A percentile compares a stretch with the other conserved stretches of the same genome.
Evolutionary conservation across 2,113 vertebrate genomes (phyloP).

Genomic region (Thermophis baileyi): DNA sequence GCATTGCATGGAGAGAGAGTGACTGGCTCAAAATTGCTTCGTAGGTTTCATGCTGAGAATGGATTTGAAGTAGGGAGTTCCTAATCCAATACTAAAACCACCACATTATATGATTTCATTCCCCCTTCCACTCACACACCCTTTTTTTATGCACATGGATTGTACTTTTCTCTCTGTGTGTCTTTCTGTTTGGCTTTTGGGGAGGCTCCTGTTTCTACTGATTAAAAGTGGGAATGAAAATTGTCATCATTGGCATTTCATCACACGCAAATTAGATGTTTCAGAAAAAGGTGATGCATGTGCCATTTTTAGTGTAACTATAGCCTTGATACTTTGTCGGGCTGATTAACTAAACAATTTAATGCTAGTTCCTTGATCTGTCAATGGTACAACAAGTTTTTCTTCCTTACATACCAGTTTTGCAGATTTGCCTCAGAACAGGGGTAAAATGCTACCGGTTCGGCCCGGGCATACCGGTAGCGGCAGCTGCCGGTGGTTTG

Average conservation of each 20-base stretch:
- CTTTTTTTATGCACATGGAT: background rate
- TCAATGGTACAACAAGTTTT: background rate
- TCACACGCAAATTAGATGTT: slow-evolving; percentile 50
- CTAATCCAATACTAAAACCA: background rate
- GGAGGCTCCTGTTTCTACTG: slow-evolving; percentile 66
- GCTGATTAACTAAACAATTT: slow-evolving; percentile 59
- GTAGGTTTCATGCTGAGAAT: background rate
- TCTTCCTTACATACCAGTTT: background rate
- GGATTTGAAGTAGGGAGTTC: background rate
- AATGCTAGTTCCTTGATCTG: slow-evolving; percentile 41
- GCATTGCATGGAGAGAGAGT: background rate
- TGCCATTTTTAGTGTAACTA: slow-evolving; percentile 66
- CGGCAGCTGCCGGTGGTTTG: too few relatives aligned
- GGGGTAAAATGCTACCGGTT: too few relatives aligned
- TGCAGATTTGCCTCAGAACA: background rate
- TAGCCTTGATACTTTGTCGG: slow-evolving; percentile 63
- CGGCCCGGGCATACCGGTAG: too few relatives aligned
- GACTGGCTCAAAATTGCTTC: background rate
- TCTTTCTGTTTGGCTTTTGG: slow-evolving; percentile 61
- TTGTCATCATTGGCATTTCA: slow-evolving; percentile 56
- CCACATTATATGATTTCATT: background rate
- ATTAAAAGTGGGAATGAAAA: slow-evolving; percentile 58
- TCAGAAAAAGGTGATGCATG: slow-evolving; percentile 66
- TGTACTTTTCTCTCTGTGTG: background rate
- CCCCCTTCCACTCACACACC: slow-evolving; percentile 6